These are phyloP conservation scores for Pelobates fuscus DNA, from an alignment of 2,113 vertebrate genomes.

Conservation along the genomic window DNA sequence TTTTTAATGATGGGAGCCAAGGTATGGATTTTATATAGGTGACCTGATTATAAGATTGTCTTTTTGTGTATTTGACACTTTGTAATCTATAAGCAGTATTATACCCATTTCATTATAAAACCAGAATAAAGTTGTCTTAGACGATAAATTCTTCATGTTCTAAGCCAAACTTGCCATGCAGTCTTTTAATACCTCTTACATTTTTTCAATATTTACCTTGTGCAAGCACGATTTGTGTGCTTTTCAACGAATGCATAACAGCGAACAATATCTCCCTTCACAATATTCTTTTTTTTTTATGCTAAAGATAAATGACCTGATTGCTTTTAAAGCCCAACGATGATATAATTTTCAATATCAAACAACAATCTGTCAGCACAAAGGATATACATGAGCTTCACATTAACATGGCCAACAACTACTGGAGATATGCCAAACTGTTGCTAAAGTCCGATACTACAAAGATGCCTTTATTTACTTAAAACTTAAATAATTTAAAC, in stretches of 20 bases:
- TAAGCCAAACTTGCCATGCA: not conserved
- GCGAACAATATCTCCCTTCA: slow-evolving; percentile 20
- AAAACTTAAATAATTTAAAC: slow-evolving; percentile 31
- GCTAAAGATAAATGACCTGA: slow-evolving; percentile 23
- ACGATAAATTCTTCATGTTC: too few relatives aligned
- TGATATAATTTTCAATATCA: slow-evolving; percentile 29
- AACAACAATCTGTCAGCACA: slow-evolving; percentile 37
- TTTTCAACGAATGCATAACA: slow-evolving; percentile 30
- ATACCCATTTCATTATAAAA: too few relatives aligned
- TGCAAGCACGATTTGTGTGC: slow-evolving; percentile 23
- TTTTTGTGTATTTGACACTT: too few relatives aligned
- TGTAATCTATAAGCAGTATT: too few relatives aligned
- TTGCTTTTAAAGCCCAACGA: slow-evolving; percentile 27
- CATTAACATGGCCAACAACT: slow-evolving; percentile 3
- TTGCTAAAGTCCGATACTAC: slow-evolving; percentile 26
- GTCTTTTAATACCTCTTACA: slow-evolving; percentile 29
- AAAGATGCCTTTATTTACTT: slow-evolving; percentile 30
- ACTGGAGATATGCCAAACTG: slow-evolving; percentile 21
- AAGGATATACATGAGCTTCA: slow-evolving; percentile 28
- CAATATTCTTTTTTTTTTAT: slow-evolving; percentile 10
- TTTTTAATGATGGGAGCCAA: too few relatives aligned
- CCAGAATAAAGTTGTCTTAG: too few relatives aligned
- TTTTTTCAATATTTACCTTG: slow-evolving; percentile 20
- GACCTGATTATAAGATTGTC: too few relatives aligned
- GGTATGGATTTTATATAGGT: too few relatives aligned